Conservation (phyloP, 1,140 invertebrate genomes). For the Acromyrmex echinatior region DNA sequence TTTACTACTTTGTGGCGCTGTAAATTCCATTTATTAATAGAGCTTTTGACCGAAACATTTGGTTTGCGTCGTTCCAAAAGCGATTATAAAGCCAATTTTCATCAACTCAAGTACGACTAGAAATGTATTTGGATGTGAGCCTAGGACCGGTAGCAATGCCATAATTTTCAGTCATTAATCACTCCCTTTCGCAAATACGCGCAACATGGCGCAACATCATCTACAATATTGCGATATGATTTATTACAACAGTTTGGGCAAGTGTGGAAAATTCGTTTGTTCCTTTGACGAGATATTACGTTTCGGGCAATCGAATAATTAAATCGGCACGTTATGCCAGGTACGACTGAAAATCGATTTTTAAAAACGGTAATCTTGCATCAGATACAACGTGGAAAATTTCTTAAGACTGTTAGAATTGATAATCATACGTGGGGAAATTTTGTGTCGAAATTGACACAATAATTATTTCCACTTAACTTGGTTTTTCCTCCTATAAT, state of each 20-base stretch:
- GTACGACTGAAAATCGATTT: background rate
- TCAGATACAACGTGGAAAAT: constrained; percentile 27
- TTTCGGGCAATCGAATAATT: background rate
- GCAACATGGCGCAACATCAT: background rate
- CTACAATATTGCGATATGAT: constrained; percentile 19
- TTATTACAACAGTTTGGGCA: constrained; percentile 23
- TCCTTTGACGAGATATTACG: background rate
- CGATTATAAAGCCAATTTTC: constrained; percentile 22
- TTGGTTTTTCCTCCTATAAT: constrained; percentile 9
- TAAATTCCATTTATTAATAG: constrained; percentile 34
- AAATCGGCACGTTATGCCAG: background rate
- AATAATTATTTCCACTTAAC: background rate
- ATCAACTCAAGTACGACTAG: constrained; percentile 11
- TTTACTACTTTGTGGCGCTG: background rate
- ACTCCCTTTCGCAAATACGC: constrained; percentile 27
- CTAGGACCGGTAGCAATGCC: background rate
- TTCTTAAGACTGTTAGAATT: constrained; percentile 10
- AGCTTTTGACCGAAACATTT: background rate
- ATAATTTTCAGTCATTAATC: constrained; percentile 39
- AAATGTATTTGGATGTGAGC: background rate
- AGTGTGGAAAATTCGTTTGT: background rate
- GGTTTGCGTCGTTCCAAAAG: background rate
- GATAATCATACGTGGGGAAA: background rate
- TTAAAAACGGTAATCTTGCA: background rate
- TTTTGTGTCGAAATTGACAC: background rate